Base-by-base conservation (phyloP, 35 echinoderm and acorn worm species). In the Lytechinus variegatus region DNA sequence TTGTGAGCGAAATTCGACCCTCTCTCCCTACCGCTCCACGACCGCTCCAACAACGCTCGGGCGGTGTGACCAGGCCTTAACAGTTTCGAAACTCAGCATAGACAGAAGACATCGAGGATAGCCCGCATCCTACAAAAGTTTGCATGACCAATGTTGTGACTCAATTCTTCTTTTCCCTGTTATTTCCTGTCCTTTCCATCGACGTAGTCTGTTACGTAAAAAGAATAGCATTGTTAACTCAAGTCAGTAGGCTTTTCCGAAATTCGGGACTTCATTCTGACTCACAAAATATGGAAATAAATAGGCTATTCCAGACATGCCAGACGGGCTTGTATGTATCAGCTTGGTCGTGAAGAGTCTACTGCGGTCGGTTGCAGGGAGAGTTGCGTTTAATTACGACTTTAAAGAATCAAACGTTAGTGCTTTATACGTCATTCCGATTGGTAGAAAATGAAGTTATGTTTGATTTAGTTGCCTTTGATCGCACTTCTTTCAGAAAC, bases 231-330 rank as follows among this genome's bases (percentile, higher is more conserved):
- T 79, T 79, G 66, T 79, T 79, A 79, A 79, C 66, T 79, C 66
- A 79, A 79, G 66, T 79, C 66, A 16, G 66, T 79, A 79, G 66
- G 66, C 66, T 79, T 79, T 79, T n/a, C 66, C 66, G 66, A 79
- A 24, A 24, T 79, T 79, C 66, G n/a, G 19, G 66, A 5, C 21
- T 44, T 44, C 33, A 44, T 44, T n/a, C 16, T 79, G 66, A 79
- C 66, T 79, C 66, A 79, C 66, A 16, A 16, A 79, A 79, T 24
- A 44, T 79, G 66, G 66, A 79, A 79, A 79, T 79, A 79, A n/a
- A 79, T 79, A 79, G 66, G n/a, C 16, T 79, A 79, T 79, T 24
- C 66, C 66, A 79, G 66, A 79, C 66, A 79, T 79, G 5, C 66
- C 66, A 79, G 66, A 79, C 66, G 21, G 16, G 66, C 3, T 79